phyloP scores from a whole-genome alignment of 2,888 invertebrate species.

The Macrophya alboannulata region DNA sequence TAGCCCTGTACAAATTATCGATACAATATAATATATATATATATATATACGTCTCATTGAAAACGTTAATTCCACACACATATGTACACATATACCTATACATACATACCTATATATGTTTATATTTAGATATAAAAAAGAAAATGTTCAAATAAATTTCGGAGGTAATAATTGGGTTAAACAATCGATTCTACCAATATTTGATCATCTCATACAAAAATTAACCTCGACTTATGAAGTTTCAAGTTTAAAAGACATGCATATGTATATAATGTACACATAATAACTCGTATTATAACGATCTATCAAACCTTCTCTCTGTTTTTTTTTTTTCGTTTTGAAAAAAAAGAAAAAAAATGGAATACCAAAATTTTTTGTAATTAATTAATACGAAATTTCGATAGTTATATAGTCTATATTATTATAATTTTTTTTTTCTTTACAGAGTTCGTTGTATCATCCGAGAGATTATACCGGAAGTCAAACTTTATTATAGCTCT shows the following conservation, averaged over 20 bases:
- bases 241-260: background rate
- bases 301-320: background rate
- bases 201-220: constrained; percentile 6
- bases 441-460: constrained; percentile 15
- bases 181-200: constrained; percentile 23
- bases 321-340: too few relatives aligned
- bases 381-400: background rate
- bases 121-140: too few relatives aligned
- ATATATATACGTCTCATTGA: background rate
- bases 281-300: too few relatives aligned
- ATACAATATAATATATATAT: background rate
- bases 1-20: background rate
- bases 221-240: background rate
- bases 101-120: too few relatives aligned
- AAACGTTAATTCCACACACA: too few relatives aligned
- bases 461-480: background rate
- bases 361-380: background rate
- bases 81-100: too few relatives aligned
- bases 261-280: background rate
- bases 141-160: background rate
- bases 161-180: constrained; percentile 1
- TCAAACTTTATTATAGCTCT: background rate
- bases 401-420: too few relatives aligned
- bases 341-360: background rate
- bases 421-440: background rate